phyloP scores from a whole-genome alignment of 1,140 invertebrate species.

The Heterodera schachtii region DNA sequence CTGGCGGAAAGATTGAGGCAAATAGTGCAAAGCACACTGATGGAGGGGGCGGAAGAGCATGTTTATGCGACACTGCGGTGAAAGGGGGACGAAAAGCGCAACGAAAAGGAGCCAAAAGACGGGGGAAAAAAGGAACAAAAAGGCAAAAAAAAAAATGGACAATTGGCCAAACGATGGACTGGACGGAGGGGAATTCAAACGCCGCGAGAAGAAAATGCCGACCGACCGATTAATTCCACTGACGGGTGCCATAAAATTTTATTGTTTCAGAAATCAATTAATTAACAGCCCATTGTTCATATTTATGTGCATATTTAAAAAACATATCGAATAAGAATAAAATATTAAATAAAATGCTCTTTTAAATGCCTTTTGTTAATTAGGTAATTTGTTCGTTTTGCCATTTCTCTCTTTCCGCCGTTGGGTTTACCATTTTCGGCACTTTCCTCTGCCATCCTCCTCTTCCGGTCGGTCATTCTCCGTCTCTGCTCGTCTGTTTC shows the following conservation, averaged over 20 bases:
- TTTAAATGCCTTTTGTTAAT: no score
- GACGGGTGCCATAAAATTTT: background rate
- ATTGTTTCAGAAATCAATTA: background rate
- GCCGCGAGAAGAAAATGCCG: no score
- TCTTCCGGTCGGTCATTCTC: background rate
- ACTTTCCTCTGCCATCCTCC: background rate
- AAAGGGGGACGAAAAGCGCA: no score
- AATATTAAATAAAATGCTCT: no score
- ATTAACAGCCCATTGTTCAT: background rate
- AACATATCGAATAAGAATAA: background rate
- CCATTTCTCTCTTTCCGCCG: no score
- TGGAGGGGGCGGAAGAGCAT: slow-evolving; percentile 39
- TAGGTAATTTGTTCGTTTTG: no score
- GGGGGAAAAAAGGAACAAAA: no score
- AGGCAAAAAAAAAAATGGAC: no score
- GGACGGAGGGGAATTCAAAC: no score
- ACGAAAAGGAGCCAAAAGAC: no score
- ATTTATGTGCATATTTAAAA: background rate
- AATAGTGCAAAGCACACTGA: slow-evolving; percentile 44
- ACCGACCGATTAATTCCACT: background rate
- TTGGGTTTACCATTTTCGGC: no score
- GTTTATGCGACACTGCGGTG: slow-evolving; percentile 55
- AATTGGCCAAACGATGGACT: no score
- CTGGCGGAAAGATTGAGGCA: slow-evolving; percentile 50
- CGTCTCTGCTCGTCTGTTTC: background rate